phyloP scores from a whole-genome alignment of 2,888 invertebrate species.

The Pinctada fucata region DNA sequence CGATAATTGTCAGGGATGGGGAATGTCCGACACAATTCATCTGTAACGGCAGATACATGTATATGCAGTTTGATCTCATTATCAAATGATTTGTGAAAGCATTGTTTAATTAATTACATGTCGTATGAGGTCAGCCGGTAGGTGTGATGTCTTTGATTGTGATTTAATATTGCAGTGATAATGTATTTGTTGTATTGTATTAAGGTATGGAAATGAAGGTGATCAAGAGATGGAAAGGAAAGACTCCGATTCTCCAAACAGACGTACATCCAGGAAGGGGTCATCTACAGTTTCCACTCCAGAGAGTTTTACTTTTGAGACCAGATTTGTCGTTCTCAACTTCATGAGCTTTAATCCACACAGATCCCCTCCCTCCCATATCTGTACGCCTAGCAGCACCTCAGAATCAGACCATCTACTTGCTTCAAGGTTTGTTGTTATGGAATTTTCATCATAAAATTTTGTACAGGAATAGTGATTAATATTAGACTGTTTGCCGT shows the following conservation, averaged over 20 bases:
- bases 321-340: slow-evolving; percentile 62
- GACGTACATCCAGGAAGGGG: not conserved
- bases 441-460: slow-evolving; percentile 3
- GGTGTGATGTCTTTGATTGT: no score
- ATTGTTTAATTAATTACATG: no score
- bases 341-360: slow-evolving; percentile 50
- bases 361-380: slow-evolving; percentile 23
- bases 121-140: no score
- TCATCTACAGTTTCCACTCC: slow-evolving; percentile 18
- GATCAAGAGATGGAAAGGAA: not conserved
- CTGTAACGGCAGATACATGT: no score
- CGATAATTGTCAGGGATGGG: no score
- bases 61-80: no score
- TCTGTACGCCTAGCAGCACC: slow-evolving; percentile 17
- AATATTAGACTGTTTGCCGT: no score
- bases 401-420: slow-evolving; percentile 31
- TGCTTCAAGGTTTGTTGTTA: not conserved
- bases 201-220: not conserved
- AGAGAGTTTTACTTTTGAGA: slow-evolving; percentile 55
- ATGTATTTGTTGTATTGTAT: not conserved
- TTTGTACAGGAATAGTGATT: not conserved
- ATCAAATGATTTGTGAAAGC: no score
- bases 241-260: not conserved
- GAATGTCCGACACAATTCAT: no score
- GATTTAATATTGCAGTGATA: no score